Conservation (phyloP, 2,113 vertebrate species). For the Nanorana parkeri region DNA sequence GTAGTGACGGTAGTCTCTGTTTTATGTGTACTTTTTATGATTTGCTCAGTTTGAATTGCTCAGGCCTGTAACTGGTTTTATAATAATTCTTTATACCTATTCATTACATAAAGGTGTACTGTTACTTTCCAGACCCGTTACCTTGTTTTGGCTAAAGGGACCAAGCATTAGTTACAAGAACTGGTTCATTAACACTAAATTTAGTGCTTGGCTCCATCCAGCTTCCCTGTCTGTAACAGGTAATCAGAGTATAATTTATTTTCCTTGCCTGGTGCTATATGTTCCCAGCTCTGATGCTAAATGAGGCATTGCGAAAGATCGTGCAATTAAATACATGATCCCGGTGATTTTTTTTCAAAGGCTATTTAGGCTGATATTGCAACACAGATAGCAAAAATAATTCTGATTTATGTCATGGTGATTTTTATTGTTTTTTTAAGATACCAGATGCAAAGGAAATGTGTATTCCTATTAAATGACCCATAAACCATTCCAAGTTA, state of each 20-base stretch:
- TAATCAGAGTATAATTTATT: constrained; percentile 28
- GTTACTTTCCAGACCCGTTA: not conserved
- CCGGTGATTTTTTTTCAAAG: constrained; percentile 2
- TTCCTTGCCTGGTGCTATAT: not conserved
- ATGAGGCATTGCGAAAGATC: constrained; percentile 35
- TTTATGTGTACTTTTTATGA: no score
- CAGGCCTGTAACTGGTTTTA: no score
- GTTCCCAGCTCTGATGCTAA: constrained; percentile 34
- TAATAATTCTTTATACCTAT: no score
- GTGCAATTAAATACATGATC: constrained; percentile 22
- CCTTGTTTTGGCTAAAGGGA: not conserved
- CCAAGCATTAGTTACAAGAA: not conserved
- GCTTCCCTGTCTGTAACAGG: not conserved
- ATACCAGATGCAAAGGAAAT: constrained; percentile 22
- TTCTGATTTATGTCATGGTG: constrained; percentile 9
- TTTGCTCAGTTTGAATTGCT: no score
- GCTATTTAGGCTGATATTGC: not conserved
- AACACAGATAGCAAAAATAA: constrained; percentile 6
- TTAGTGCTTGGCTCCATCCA: not conserved
- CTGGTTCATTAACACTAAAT: constrained; percentile 20
- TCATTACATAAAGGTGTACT: not conserved
- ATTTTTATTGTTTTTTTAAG: constrained; percentile 2
- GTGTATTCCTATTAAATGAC: constrained; percentile 11
- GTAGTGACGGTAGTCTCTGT: no score
- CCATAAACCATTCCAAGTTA: not conserved